A percentile compares a stretch with the other conserved stretches of the same genome.
Evolutionary conservation across 64 coral and sea anemone genomes (phyloP).

Genomic region (Astreopora myriophthalma): DNA sequence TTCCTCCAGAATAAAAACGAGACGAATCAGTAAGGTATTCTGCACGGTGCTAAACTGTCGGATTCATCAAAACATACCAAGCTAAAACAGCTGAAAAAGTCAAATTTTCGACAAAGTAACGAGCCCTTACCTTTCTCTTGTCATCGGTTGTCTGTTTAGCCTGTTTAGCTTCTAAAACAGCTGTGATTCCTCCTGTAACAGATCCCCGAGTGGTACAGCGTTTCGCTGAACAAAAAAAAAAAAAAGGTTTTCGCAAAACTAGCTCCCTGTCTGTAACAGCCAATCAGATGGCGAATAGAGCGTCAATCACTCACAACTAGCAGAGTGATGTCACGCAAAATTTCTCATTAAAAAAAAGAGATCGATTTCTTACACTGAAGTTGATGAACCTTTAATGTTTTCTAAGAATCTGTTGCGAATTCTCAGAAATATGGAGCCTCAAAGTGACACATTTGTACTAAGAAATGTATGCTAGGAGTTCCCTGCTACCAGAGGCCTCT

Average conservation of each 20-base stretch:
- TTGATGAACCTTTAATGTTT: too few species aligned
- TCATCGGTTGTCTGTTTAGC: not conserved
- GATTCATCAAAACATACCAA: not conserved
- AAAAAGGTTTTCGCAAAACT: too few species aligned
- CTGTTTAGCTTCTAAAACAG: not conserved
- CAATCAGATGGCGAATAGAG: not conserved
- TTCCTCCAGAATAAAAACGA: not conserved
- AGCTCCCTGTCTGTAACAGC: not conserved
- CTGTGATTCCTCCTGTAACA: too few species aligned
- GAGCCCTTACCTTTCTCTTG: not conserved
- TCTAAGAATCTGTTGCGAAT: too few species aligned
- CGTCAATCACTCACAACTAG: not conserved
- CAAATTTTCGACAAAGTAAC: not conserved
- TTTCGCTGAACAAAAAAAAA: too few species aligned
- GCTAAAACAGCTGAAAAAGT: not conserved
- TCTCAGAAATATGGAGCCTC: too few species aligned
- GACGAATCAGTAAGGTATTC: not conserved
- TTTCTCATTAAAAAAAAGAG: too few species aligned
- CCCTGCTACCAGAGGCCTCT: too few species aligned
- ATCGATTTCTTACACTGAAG: too few species aligned
- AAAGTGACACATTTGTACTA: too few species aligned
- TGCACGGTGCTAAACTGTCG: not conserved
- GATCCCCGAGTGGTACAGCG: not conserved
- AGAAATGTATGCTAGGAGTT: too few species aligned
- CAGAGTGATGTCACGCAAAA: too few species aligned